Conservation (phyloP, 1,140 invertebrate species). For the Eumeta japonica region DNA sequence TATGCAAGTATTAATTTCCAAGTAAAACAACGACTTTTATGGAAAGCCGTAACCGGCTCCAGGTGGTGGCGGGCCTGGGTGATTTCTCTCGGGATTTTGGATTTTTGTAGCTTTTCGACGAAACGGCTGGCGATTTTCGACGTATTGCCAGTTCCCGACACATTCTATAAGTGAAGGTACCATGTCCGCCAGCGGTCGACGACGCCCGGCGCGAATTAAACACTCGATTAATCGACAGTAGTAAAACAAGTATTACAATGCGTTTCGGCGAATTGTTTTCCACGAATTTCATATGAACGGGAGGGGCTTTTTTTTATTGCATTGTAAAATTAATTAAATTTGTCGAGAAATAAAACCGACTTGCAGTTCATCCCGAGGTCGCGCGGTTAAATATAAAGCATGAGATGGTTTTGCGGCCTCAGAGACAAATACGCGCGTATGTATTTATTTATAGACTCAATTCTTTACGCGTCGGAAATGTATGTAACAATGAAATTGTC, state of each 20-base stretch:
- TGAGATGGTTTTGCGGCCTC: no score
- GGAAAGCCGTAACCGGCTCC: conserved; percentile 45
- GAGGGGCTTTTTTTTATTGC: conserved; percentile 11
- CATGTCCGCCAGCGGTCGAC: no score
- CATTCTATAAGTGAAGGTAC: conserved; percentile 1
- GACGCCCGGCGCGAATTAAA: conserved; percentile 22
- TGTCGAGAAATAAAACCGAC: conserved; percentile 2
- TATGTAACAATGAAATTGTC: no score
- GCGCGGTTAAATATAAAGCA: no score
- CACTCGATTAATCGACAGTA: conserved; percentile 34
- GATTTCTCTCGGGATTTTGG: conserved; percentile 1
- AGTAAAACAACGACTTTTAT: conserved; percentile 41
- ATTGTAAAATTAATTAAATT: conserved; percentile 4
- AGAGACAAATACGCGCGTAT: no score
- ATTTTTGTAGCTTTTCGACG: no score
- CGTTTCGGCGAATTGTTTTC: conserved; percentile 1
- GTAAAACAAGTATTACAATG: conserved; percentile 4
- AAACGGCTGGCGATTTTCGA: no score
- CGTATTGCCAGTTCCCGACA: conserved; percentile 4
- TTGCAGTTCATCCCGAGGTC: no score
- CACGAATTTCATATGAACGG: not conserved
- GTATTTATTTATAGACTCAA: no score
- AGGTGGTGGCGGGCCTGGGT: no score
- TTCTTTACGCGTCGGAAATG: no score
- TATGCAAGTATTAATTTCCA: conserved; percentile 41